Percentiles rank a stretch among this genome's conserved stretches.
Conservation (phyloP, 2,113 vertebrate genomes). For the Puffinus mauretanicus region DNA sequence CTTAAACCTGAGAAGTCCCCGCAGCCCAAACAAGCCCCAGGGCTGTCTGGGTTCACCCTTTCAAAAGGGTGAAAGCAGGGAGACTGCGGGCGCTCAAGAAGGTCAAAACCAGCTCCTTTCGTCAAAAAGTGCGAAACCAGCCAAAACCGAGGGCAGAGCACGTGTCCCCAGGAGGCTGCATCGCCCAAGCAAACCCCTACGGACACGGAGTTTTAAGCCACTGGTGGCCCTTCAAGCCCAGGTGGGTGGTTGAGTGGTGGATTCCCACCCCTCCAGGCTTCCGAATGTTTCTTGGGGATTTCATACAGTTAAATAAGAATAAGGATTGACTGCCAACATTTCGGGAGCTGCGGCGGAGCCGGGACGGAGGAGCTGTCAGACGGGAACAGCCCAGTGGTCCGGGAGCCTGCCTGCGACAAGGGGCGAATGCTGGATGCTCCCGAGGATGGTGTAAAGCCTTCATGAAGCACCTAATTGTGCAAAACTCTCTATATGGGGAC, state of each 20-base stretch:
- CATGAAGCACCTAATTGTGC: constrained; percentile 68
- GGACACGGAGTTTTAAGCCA: rapidly evolving
- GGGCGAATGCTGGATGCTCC: neutral
- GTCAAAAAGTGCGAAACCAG: neutral
- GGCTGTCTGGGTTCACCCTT: neutral
- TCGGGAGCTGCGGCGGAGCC: neutral
- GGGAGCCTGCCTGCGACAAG: neutral
- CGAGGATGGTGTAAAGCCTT: constrained; percentile 26
- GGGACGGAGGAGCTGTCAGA: neutral
- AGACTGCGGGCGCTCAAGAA: rapidly evolving
- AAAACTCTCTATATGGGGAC: constrained; percentile 37
- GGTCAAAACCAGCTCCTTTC: neutral
- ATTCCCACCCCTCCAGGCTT: neutral
- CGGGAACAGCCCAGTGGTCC: neutral
- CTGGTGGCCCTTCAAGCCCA: neutral
- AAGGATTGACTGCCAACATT: neutral
- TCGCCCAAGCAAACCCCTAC: neutral
- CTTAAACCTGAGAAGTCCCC: neutral
- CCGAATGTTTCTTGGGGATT: rapidly evolving
- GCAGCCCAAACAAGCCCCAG: neutral
- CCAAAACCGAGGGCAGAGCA: rapidly evolving
- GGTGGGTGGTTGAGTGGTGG: rapidly evolving
- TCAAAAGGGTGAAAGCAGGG: neutral
- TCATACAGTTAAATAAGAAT: rapidly evolving
- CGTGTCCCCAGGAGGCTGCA: rapidly evolving